Percentiles rank a stretch among this genome's conserved stretches.
Evolutionary conservation across 1,140 invertebrate genomes (phyloP).

Genomic region (Trialeurodes vaporariorum): DNA sequence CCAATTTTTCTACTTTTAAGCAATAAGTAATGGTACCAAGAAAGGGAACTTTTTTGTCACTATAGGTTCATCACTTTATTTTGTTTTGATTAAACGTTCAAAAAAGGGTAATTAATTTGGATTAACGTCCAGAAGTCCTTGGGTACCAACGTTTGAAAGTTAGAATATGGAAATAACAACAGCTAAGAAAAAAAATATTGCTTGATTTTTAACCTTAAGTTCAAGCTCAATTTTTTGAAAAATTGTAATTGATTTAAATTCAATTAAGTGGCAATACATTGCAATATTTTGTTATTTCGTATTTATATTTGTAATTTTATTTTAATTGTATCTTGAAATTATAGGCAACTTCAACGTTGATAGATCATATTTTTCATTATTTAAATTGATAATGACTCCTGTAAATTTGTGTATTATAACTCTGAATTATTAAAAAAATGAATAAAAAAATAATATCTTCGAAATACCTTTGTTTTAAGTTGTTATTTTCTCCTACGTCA

Average conservation of each 20-base stretch:
- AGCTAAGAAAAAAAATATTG: not conserved
- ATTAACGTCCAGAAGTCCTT: too few relatives aligned
- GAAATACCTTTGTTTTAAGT: too few relatives aligned
- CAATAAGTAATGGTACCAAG: too few relatives aligned
- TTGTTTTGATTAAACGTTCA: too few relatives aligned
- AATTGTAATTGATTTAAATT: not conserved
- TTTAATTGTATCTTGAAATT: not conserved
- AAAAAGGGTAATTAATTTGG: too few relatives aligned
- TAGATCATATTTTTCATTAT: conserved; percentile 1
- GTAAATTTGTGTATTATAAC: not conserved
- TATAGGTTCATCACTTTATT: too few relatives aligned
- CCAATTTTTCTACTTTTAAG: too few relatives aligned
- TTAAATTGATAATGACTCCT: not conserved
- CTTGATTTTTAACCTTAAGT: not conserved
- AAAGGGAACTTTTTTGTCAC: too few relatives aligned
- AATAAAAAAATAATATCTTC: too few relatives aligned
- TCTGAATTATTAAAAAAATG: not conserved
- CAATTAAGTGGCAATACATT: not conserved
- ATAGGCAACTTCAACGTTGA: not conserved
- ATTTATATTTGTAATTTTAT: not conserved
- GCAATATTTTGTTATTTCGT: not conserved
- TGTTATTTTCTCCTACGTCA: too few relatives aligned
- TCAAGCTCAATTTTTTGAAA: not conserved
- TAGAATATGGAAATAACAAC: not conserved
- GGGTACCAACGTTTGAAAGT: too few relatives aligned